These are phyloP conservation scores for Gastracanthus pulcherrimus DNA, from an alignment of 2,888 invertebrate species.

Conservation along the genomic window DNA sequence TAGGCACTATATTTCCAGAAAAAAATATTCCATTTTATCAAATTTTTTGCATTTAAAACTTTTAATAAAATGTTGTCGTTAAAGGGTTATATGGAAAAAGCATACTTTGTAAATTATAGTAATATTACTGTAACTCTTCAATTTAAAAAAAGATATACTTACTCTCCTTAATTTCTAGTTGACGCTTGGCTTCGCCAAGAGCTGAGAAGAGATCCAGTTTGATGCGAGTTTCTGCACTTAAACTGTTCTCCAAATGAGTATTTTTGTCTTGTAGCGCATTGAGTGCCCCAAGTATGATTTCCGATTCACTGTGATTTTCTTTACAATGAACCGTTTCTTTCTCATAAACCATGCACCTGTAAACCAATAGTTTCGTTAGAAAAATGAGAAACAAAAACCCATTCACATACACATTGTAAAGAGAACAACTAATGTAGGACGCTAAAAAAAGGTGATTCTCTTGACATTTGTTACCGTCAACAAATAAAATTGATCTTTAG, in stretches of 20 bases:
- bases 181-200: constrained; percentile 95
- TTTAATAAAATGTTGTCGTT: no score
- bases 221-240: constrained; percentile 97
- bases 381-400: background rate
- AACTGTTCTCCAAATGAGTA: constrained; percentile 92
- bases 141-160: constrained; percentile 72
- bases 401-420: background rate
- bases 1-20: no score
- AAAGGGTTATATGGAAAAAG: no score
- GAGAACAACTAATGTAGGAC: no score
- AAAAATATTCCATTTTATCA: no score
- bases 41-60: constrained; percentile 1
- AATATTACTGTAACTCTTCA: background rate
- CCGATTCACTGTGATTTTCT: constrained; percentile 83
- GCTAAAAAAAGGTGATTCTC: no score
- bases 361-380: background rate
- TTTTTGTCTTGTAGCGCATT: constrained; percentile 94
- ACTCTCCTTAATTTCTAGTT: constrained; percentile 93
- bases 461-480: no score
- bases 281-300: constrained; percentile 88
- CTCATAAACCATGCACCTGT: constrained; percentile 69
- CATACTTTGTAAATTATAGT: no score
- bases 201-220: constrained; percentile 99
- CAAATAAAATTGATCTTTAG: no score
- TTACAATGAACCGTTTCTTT: constrained; percentile 79